Evolutionary conservation across 2,888 invertebrate species (phyloP), one percentile per base, ranked within the genome.

Genomic region (Meiosimyza platycephala): DNA sequence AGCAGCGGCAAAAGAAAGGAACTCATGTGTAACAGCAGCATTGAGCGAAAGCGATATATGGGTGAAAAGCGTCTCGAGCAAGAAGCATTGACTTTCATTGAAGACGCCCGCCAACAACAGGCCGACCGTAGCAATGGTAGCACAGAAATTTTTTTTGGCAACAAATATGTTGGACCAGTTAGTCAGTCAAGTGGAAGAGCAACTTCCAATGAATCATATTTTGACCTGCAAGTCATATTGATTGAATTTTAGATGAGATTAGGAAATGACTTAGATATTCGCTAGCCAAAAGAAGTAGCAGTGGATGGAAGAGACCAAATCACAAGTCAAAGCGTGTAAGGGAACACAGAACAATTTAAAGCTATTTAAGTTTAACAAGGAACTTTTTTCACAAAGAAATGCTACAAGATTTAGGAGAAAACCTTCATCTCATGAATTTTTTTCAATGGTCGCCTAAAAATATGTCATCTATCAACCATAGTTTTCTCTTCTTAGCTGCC

Each of bases 211-310:
- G 77, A 79, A 78, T 78, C 76, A 77, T 77, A 76, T 78, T 75
- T 72, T 76, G 77, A 78, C 77, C 76, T 78, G 76, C 72, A 77
- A 77, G 76, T 78, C 76, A 74, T 77, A 76, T 77, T 77, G 78
- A 79, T 78, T 79, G 77, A 78, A 77, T 78, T 78, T 78, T 73
- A 77, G 74, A 76, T 78, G 72, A 71, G 75, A 74, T 74, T 76
- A 74, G 74, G 70, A 72, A 73, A 66, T 72, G 76, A 70, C 72
- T 74, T 71, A 72, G 72, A 75, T 75, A 72, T 65, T 71, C 40
- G 40, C 40, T 40, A 9, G 40, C 40, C 40, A 40, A 40, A 40
- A 40, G 9, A 40, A 40, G 40, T 40, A 40, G 40, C 9, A 40
- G 40, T 40, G 9, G 40, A 9, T 9, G 40, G 9, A 40, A 40